phyloP scores from a whole-genome alignment of 2,888 invertebrate species.

The Amphipyra berbera region DNA sequence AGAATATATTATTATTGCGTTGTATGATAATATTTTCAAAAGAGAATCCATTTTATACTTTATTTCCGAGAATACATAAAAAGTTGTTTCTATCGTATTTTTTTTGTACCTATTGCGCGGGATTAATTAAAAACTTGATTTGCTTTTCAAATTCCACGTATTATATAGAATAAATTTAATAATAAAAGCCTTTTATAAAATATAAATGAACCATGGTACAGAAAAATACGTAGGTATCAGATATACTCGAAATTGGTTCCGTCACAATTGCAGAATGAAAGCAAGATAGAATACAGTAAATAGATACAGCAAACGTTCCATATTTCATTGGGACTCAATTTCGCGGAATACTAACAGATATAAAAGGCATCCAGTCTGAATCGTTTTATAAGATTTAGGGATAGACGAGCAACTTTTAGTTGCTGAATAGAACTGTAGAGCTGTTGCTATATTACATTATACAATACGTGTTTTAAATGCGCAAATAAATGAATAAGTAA shows the following conservation, averaged over 20 bases:
- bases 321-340: conserved; percentile 5
- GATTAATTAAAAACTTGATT: too few relatives aligned
- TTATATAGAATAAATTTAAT: too few relatives aligned
- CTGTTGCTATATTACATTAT: too few relatives aligned
- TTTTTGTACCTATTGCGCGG: too few relatives aligned
- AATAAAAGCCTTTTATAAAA: not conserved
- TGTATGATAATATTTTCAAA: not conserved
- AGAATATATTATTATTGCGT: conserved; percentile 7
- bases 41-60: not conserved
- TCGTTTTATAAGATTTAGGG: not conserved
- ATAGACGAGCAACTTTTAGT: conserved; percentile 7
- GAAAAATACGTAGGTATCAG: not conserved
- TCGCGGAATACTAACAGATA: not conserved
- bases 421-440: not conserved
- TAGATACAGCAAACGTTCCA: not conserved
- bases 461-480: too few relatives aligned
- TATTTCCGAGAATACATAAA: too few relatives aligned
- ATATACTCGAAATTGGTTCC: conserved; percentile 10
- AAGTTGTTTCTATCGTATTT: too few relatives aligned
- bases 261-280: not conserved
- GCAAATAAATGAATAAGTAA: too few relatives aligned
- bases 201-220: conserved; percentile 9
- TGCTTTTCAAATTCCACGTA: too few relatives aligned
- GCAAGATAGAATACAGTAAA: not conserved
- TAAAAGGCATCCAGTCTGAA: not conserved